A percentile compares a stretch with the other conserved stretches of the same genome.
Conservation (phyloP, 1,140 invertebrate genomes). For the Pseudomyrmex dendroicus region DNA sequence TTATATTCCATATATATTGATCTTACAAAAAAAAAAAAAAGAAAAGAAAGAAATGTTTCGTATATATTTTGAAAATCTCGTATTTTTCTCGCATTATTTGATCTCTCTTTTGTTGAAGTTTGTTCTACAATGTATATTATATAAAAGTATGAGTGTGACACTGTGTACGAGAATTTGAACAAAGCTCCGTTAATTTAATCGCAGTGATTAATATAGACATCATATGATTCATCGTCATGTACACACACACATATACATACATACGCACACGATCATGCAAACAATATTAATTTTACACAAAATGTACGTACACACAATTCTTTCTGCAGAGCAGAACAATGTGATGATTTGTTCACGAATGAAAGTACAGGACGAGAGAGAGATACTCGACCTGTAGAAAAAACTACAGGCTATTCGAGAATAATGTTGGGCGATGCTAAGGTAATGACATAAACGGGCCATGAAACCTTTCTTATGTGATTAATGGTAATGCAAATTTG, state of each 20-base stretch:
- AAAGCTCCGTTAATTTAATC: neutral
- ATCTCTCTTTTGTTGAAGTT: neutral
- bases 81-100: constrained; percentile 1
- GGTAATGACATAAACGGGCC: neutral
- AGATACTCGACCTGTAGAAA: neutral
- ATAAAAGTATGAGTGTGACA: too few species aligned
- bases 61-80: constrained; percentile 7
- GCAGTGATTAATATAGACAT: constrained; percentile 11
- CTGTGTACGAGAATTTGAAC: neutral
- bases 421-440: neutral
- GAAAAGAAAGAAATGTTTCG: neutral
- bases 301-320: constrained; percentile 31
- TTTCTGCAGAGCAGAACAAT: constrained; percentile 27
- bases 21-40: neutral
- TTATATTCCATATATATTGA: constrained; percentile 18
- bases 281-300: constrained; percentile 37
- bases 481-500: constrained; percentile 37
- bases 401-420: constrained; percentile 10
- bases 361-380: constrained; percentile 15
- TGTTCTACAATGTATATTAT: neutral
- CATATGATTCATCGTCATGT: too few species aligned
- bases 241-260: too few species aligned
- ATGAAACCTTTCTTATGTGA: constrained; percentile 39
- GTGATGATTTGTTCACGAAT: constrained; percentile 5
- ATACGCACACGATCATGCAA: neutral